Base-by-base conservation (phyloP, 2,888 invertebrate species). In the Galerucella calmariensis region DNA sequence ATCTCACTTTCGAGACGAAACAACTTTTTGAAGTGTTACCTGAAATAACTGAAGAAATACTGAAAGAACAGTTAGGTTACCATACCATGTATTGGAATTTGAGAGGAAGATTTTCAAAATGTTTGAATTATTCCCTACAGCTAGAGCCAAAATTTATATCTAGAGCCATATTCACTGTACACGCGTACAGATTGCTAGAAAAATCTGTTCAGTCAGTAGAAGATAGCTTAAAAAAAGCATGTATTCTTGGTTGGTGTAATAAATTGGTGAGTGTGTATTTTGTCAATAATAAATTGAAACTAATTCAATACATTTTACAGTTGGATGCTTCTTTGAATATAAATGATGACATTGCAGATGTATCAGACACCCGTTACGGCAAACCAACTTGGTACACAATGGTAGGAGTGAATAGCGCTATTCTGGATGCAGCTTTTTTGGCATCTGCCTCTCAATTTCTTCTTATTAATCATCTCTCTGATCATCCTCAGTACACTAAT, bases 291-390 rank as follows among this genome's bases (percentile, higher is more conserved):
- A 9, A 41, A 8, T 41, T 41, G 8, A 51, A 0, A 51, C 1
- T n/a, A 0, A 8, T n/a, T n/a, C 14, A 4, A 51, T 51, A n/a
- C 1, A 14, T 1, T 41, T 56, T 11, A 44, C 41, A 69, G 69
- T 5, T 24, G 9, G 59, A 41, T 35, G 10, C 27, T 16, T 58
- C 69, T 10, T 2, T 69, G 9, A 11, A 51, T 44, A 11, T 69
- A 24, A 27, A 62, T 51, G 69, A 69, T 20, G 69, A 69, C n/a
- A 44, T 69, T 8, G 24, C 46, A n/a, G 69, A 69, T 20, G 46
- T 11, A 9, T 24, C 61, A 11, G 24, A 46, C 3, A n/a, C 48
- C 9, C 59, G 69, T n/a, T 69, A 69, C n/a, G 24, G 27, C n/a
- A 69, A 62, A 20, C 69, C 69, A 35, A 61, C 44, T 14, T 69